Base-by-base conservation (phyloP, 2,888 invertebrate species). In the Calliopum simillimum region DNA sequence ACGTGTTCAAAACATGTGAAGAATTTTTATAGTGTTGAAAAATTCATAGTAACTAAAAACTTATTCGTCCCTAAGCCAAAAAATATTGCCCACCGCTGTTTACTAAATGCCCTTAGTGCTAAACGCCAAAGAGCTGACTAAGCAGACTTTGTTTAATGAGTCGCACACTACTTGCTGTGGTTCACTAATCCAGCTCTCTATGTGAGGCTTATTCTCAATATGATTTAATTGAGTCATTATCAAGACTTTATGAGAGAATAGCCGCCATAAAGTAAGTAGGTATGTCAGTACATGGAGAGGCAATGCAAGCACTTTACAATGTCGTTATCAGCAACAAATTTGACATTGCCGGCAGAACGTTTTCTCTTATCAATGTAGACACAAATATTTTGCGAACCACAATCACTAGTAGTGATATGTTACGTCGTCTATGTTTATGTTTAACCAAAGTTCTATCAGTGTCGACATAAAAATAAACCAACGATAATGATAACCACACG, bases 141-240 rank as follows among this genome's bases (percentile, higher is more conserved):
- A 33, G 8, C 33, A 8, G 8, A 33, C 33, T 33, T 33, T 33
- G 33, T 8, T 1, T 33, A 33, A 33, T 33, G 33, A 33, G 33
- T 53, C 19, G 23, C 53, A 19, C 4, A 23, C 21, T 53, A 23
- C 53, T 8, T 53, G 11, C 53, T 13, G 53, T n/a, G n/a, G n/a
- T 23, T 53, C 51, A 53, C 11, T 53, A 13, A n/a, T 8, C 6
- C 8, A 6, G 33, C 33, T 33, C 33, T 6, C 33, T 3, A 21
- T 12, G 23, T 21, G 53, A 21, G 21, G 19, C 19, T 11, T 14
- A 19, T 53, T 59, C 59, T 41, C 33, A 16, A 14, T 59, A 41
- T 19, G 58, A 33, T 58, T 58, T 25, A 58, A 59, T 59, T 59
- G 59, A 59, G 59, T 43, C 13, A 23, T 53, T 23, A 19, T 53